A percentile compares a stretch with the other conserved stretches of the same genome.
phyloP scores from a whole-genome alignment of 92 coral and sea anemone species.

The Desmophyllum pertusum region DNA sequence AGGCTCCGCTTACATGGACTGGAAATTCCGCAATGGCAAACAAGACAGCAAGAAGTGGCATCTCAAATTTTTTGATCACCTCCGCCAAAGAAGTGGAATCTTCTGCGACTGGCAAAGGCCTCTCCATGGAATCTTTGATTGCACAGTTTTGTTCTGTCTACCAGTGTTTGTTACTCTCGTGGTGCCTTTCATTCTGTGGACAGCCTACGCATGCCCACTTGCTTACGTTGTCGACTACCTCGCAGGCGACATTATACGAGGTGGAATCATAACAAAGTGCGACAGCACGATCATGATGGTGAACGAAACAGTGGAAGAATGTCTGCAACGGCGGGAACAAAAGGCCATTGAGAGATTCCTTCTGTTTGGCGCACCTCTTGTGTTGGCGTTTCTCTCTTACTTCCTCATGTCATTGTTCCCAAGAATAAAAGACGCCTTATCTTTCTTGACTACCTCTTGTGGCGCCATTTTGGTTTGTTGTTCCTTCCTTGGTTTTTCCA shows the following conservation, averaged over 20 bases:
- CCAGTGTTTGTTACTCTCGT: slow-evolving; percentile 31
- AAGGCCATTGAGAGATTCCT: slow-evolving; percentile 1
- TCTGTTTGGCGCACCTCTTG: slow-evolving; percentile 2
- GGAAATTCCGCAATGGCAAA: slow-evolving; percentile 63
- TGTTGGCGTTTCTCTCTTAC: slow-evolving; percentile 9
- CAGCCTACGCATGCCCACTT: slow-evolving; percentile 45
- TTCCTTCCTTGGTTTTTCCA: slow-evolving; percentile 79
- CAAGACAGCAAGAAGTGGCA: slow-evolving; percentile 62
- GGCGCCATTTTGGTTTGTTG: slow-evolving; percentile 47
- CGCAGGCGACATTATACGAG: slow-evolving; percentile 56
- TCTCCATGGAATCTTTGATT: slow-evolving; percentile 44
- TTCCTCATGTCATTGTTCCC: slow-evolving; percentile 8
- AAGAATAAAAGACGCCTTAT: not conserved
- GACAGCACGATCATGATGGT: not conserved
- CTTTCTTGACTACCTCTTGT: slow-evolving; percentile 32
- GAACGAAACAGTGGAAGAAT: slow-evolving; percentile 17
- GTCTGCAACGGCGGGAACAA: not conserved
- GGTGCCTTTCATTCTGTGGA: slow-evolving; percentile 34
- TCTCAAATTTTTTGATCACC: slow-evolving; percentile 49
- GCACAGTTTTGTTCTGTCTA: slow-evolving; percentile 19
- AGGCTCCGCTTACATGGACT: slow-evolving; percentile 66
- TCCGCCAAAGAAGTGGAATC: slow-evolving; percentile 50
- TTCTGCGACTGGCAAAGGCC: slow-evolving; percentile 65
- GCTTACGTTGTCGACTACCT: slow-evolving; percentile 54
- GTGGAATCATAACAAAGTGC: slow-evolving; percentile 42